These are phyloP conservation scores for Entomyzon cyanotis DNA, from an alignment of 2,113 vertebrate species.

Conservation along the genomic window DNA sequence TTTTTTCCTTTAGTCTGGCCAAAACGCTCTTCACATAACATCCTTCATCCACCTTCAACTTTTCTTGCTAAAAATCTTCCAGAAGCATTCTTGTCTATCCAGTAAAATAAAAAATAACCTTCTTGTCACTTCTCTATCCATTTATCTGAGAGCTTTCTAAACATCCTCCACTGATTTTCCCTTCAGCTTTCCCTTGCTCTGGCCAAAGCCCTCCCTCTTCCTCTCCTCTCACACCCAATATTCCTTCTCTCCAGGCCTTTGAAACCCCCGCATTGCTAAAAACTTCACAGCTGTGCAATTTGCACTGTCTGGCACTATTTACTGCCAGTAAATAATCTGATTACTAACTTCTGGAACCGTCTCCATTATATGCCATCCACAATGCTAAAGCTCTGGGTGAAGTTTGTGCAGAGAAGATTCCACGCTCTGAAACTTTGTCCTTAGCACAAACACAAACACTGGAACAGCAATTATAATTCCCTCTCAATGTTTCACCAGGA, in stretches of 20 bases:
- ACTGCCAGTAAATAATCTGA: not conserved
- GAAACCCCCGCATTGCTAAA: not conserved
- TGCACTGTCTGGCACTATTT: not conserved
- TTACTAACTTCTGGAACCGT: not conserved
- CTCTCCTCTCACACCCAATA: not conserved
- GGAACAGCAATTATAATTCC: not conserved
- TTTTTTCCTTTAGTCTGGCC: not conserved
- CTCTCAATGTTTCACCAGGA: not conserved
- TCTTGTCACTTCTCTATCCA: not conserved
- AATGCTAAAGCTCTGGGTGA: accelerated
- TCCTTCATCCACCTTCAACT: not conserved
- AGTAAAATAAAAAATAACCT: not conserved
- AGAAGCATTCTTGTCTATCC: not conserved
- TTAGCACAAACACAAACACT: not conserved
- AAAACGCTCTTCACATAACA: not conserved
- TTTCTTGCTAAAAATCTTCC: not conserved
- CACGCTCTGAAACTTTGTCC: not conserved
- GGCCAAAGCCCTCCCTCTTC: not conserved
- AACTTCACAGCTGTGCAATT: not conserved
- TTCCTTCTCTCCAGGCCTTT: not conserved
- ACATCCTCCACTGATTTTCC: not conserved
- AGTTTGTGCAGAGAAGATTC: not conserved
- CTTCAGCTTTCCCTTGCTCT: not conserved
- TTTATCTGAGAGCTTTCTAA: not conserved
- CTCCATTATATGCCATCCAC: not conserved